Evolutionary conservation across 2,888 invertebrate genomes (phyloP), one percentile per base, ranked within the genome.

Genomic region (Hyppa rectilinea): DNA sequence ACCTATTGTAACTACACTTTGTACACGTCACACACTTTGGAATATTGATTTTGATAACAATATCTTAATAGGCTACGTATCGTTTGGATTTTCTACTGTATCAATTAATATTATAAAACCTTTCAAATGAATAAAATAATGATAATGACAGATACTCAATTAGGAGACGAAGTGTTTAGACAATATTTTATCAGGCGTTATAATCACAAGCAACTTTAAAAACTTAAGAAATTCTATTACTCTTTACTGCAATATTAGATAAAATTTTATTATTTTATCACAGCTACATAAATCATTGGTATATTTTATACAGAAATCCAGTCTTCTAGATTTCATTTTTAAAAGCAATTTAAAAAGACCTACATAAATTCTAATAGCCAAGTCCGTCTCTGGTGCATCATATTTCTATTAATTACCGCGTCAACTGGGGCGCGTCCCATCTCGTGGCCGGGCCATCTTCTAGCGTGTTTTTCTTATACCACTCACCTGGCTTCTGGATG

Each of bases 381-480:
- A 86, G 66, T 91, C 29, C 89, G 69, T n/a, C 87, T 81, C 93
- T 91, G 91, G 63, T 45, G 67, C 81, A 66, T 81, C 87, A 91
- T 92, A 92, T 91, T 93, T 89, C 90, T 91, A 92, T 93, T 93
- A 94, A 94, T 94, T 94, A 93, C 87, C 72, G 87, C 85, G 89
- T 85, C 90, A 93, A 93, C 92, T 94, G 84, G 92, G 91, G 92
- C 94, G 88, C 86, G 82, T 83, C 82, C 86, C 85, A 90, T 92
- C 91, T 81, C 80, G 70, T 80, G 87, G 85, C 88, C 82, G 87
- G 34, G 31, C 85, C 87, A 87, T 80, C 83, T 84, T 85, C 85
- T 78, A 69, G 70, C 83, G 52, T 65, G 75, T 74, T 87, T 86
- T 87, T 85, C 71, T 80, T 78, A 78, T 49, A 79, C 71, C 36